Conservation (phyloP, 23 tunicate species). For the Clavelina lepadiformis region DNA sequence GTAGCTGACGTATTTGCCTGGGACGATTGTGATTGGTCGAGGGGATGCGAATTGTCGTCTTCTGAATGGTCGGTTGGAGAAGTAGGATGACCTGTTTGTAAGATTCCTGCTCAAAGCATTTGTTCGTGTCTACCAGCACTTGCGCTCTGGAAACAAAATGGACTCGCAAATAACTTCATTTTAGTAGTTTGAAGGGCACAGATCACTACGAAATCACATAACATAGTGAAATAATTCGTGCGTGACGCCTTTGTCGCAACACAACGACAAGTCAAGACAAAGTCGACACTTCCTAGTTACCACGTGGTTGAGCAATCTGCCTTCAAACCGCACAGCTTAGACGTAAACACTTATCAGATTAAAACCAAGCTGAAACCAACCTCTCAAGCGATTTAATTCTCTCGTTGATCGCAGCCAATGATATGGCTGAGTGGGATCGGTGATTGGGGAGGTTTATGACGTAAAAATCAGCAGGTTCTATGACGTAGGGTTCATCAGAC, state of each 20-base stretch:
- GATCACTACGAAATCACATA: no score
- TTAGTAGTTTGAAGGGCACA: no score
- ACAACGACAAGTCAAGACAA: no score
- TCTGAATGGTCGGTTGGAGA: constrained; percentile 32
- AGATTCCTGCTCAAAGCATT: constrained; percentile 23
- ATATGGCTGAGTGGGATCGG: constrained; percentile 2
- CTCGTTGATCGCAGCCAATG: background rate
- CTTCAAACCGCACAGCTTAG: no score
- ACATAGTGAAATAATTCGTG: no score
- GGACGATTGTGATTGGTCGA: constrained; percentile 8
- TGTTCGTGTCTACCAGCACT: constrained; percentile 39
- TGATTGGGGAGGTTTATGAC: constrained; percentile 14
- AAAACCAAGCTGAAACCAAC: constrained; percentile 1
- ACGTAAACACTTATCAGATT: no score
- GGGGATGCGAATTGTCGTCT: background rate
- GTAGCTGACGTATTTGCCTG: constrained; percentile 39
- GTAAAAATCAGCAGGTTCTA: constrained; percentile 13
- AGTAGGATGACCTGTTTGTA: constrained; percentile 45
- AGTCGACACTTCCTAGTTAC: no score
- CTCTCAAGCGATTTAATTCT: constrained; percentile 2
- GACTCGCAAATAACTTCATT: no score
- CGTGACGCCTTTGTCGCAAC: no score
- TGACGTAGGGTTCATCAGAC: background rate
- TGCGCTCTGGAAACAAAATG: constrained; percentile 46
- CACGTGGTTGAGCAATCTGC: no score